Base-by-base conservation (phyloP, 1,140 invertebrate species). In the Chrysomallon squamiferum region DNA sequence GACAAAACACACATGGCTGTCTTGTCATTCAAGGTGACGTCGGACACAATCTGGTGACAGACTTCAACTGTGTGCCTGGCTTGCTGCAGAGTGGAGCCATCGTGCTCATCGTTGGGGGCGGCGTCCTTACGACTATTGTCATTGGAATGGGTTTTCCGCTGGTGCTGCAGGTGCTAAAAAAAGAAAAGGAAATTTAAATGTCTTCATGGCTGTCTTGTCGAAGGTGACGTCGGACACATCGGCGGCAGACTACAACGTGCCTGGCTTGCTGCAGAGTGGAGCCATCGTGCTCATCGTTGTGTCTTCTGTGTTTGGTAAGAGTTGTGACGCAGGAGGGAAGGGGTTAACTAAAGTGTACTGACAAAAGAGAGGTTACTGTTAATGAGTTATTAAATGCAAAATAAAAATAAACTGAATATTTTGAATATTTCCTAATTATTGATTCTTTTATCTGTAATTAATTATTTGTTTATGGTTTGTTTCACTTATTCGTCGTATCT, bases 291-390 rank as follows among this genome's bases (percentile, higher is more conserved):
- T 95, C 63, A 86, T 97, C 65, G 90, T 89, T 32, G 71, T 93
- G 92, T 83, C 89, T 95, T 86, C 88, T 97, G 6, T 89, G 90
- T 32, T 87, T 90, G 73, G 92, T 92, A 88, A 62, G 76, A 73
- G 0, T 47, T 5, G 15, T 38, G 5, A 7, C 35, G 35, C 35
- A 38, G 6, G 35, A 5, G 6, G 35, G 15, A 35, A 18, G 5
- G 32, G 7, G 9, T 43, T 22, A 20, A 7, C 20, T n/a, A 65
- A 59, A 67, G 56, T 50, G 56, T 15, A 32, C 22, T 59, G 7
- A 88, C 87, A 13, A 78, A 90, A 90, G 32, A 29, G 15, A 27
- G 30, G 54, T 27, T 5, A 25, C 30, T 27, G 38, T n/a, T 45
- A 18, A 20, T 57, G 29, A 45, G n/a, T n/a, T 56, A 54, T n/a